Evolutionary conservation across 2,888 invertebrate species (phyloP), one percentile per base, ranked within the genome.

Genomic region (Spisula subtruncata): DNA sequence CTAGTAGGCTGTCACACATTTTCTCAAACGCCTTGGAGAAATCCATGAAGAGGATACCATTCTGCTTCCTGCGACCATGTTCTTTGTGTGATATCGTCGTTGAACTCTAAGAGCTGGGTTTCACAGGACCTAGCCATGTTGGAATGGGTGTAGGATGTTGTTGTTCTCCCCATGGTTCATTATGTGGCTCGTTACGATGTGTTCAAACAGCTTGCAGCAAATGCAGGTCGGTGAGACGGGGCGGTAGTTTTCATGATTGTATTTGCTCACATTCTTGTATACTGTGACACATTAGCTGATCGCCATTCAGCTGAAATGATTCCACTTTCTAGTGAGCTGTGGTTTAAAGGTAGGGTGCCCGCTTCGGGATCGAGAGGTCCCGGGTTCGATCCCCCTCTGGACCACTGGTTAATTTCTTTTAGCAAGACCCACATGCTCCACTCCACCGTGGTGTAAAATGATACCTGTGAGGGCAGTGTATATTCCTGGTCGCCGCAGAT

Each of bases 1-100:
- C 71, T 2, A 41, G 41, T 5, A 41, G 80, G 16, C 25, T 81
- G 32, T 90, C 89, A 2, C 51, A 35, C n/a, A 92, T 87, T 81
- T 90, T 89, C n/a, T 92, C 92, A 25, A 89, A 92, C 0, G 92
- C 91, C 79, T 92, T 89, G 4, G 89, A 82, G 81, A 87, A 88
- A 46, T 91, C 89, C 71, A 89, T 48, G 0, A 89, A 54, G 1
- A 87, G 18, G 51, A 85, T 6, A 56, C 86, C 88, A n/a, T 83
- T 88, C 56, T 91, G 91, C 18, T 80, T 86, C 8, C 51, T 35
- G 2, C n/a, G n/a, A n/a, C n/a, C n/a, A n/a, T 87, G 35, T 8
- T 88, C 8, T 48, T 84, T 87, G 29, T 12, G 71, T 14, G 81
- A 89, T 48, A 35, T 81, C 41, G 8, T 89, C 75, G 4, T 51